Percentiles rank a stretch among this genome's conserved stretches.
Evolutionary conservation across 2,888 invertebrate species (phyloP).

Genomic region (Cremastinae sp.): DNA sequence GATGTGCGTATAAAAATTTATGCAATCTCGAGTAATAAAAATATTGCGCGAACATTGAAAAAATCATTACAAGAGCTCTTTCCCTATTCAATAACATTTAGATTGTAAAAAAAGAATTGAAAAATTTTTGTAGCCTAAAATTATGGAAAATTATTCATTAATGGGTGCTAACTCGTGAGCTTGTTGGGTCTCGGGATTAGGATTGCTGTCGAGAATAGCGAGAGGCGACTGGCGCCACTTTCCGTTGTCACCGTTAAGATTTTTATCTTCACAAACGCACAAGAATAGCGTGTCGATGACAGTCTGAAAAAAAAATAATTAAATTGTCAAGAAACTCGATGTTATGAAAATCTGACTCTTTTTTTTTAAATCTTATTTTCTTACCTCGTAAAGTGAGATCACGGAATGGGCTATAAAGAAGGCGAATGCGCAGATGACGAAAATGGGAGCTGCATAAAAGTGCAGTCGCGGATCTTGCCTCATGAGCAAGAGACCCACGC

Average conservation of each 20-base stretch:
- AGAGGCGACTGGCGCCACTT: slow-evolving; percentile 77
- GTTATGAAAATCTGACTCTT: neutral
- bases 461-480: slow-evolving; percentile 88
- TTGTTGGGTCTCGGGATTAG: slow-evolving; percentile 76
- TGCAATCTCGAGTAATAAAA: too few species aligned
- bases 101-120: too few species aligned
- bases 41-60: slow-evolving; percentile 27
- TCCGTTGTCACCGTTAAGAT: slow-evolving; percentile 89
- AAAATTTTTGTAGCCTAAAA: too few species aligned
- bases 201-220: slow-evolving; percentile 73
- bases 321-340: neutral
- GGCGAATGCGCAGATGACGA: slow-evolving; percentile 91
- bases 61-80: too few species aligned
- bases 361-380: neutral
- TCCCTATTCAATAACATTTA: too few species aligned
- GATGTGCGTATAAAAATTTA: too few species aligned
- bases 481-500: slow-evolving; percentile 89
- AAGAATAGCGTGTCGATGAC: slow-evolving; percentile 96
- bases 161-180: slow-evolving; percentile 81
- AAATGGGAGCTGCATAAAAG: slow-evolving; percentile 92
- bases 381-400: slow-evolving; percentile 95
- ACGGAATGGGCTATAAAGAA: slow-evolving; percentile 97
- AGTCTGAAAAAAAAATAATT: slow-evolving; percentile 85
- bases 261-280: slow-evolving; percentile 96
- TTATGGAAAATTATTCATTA: slow-evolving; percentile 70